Base-by-base conservation (phyloP, 30 jellyfish, hydroid and myxozoan species). In the Sanderia malayensis region DNA sequence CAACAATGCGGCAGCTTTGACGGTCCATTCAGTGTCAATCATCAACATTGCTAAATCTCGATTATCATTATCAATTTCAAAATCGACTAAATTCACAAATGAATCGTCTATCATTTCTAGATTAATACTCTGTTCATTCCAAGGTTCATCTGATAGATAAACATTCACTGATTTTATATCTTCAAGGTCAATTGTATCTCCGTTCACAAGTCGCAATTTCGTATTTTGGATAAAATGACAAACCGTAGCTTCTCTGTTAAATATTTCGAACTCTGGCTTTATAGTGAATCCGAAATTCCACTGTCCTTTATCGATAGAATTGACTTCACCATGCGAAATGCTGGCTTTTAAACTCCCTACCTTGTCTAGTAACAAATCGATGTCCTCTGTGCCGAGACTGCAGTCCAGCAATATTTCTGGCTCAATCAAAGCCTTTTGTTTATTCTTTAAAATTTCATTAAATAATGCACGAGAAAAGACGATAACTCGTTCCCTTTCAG, bases 21-120 rank as follows among this genome's bases (percentile, higher is more conserved):
- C 85, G 25, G 76, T 34, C 96, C 96, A 87, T 63, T 87, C 96
- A 3, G 96, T 87, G 24, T 87, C 92, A 13, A 87, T 73, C 82
- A 87, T 87, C 13, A 87, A 46, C 66, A 44, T 44, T 18, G 94
- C 94, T 4, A 87, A 70, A 26, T 87, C 96, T 24, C 96, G 58
- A 29, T 30, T 17, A 19, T 66, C 94, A 71, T 63, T 65, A 53
- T 65, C 82, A 24, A 31, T 1, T 17, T 65, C 22, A 24, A 25
- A 47, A 21, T 55, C 49, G 27, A 87, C 6, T 67, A 87, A 44
- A 2, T 34, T 46, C 26, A 34, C 58, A 24, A 26, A 29, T 11
- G 22, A 28, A 25, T 44, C 78, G 44, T 46, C 61, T 66, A 66
- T 64, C 41, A 71, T 31, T 46, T 33, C 86, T 2, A 87, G 27